Base-by-base conservation (phyloP, 2,888 invertebrate genomes). In the Ormia ochracea region DNA sequence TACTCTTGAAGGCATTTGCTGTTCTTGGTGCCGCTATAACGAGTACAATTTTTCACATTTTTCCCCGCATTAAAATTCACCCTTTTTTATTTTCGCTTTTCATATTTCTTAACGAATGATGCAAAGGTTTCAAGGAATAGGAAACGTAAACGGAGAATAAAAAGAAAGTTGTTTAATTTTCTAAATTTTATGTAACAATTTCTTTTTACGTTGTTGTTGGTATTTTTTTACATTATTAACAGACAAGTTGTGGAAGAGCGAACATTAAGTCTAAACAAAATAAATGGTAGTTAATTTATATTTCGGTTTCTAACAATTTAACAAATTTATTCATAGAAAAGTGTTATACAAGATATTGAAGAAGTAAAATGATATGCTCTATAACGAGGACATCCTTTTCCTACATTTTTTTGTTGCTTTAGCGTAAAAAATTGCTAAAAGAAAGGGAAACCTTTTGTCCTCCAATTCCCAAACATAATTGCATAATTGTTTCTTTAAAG, bases 21-120 rank as follows among this genome's bases (percentile, higher is more conserved):
- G 59, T 78, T 59, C 26, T 65, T n/a, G 33, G 14, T 69, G 61
- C 48, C 54, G 33, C 21, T 41, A 43, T 61, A 68, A 76, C 38
- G 76, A 59, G 59, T 33, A 72, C 33, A 72, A 61, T 63, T 77
- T 77, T 61, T 65, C 58, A 41, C 38, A 41, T 43, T 50, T 74
- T 36, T 10, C 78, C 61, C 14, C n/a, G 43, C 36, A 69, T 69
- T 74, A 45, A 58, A 75, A 75, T 79, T 69, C 58, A 79, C 79
- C 79, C 79, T 75, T 79, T 79, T 26, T 7, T 33, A 7, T 4
- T 38, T 48, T 17, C 43, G 19, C 31, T 72, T 1, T 28, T 69
- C 38, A 28, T 9, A 17, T 58, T 23, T 45, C n/a, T n/a, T n/a
- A n/a, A n/a, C n/a, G n/a, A n/a, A 31, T 56, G 41, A 31, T 26